These are phyloP conservation scores for Gymnoscopelus microlampas DNA, from an alignment of 2,797 vertebrate genomes.

Conservation along the genomic window DNA sequence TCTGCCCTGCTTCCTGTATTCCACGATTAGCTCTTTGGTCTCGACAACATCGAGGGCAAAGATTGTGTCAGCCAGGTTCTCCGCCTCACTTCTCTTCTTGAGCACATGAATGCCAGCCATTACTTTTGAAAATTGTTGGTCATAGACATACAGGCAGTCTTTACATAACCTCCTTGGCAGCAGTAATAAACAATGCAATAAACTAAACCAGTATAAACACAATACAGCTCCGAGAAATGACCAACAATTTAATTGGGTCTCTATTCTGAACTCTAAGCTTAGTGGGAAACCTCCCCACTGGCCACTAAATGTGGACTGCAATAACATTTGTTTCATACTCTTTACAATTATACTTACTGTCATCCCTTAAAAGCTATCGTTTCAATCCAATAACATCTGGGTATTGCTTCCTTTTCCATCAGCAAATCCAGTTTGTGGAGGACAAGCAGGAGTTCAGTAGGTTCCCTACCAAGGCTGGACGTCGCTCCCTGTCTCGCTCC, in stretches of 20 bases:
- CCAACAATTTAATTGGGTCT: not conserved
- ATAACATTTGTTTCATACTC: not conserved
- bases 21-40: too few relatives aligned
- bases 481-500: slow-evolving; percentile 92
- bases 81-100: too few relatives aligned
- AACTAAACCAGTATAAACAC: too few relatives aligned
- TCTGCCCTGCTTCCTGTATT: too few relatives aligned
- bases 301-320: not conserved
- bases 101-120: too few relatives aligned
- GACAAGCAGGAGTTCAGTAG: slow-evolving; percentile 97
- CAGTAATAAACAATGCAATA: too few relatives aligned
- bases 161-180: too few relatives aligned
- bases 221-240: not conserved
- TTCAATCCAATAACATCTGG: not conserved
- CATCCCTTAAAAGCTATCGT: not conserved
- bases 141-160: too few relatives aligned
- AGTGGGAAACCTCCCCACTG: not conserved
- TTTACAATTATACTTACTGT: not conserved
- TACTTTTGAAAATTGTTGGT: too few relatives aligned
- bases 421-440: slow-evolving; percentile 98
- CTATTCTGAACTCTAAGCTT: not conserved
- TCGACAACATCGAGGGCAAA: too few relatives aligned
- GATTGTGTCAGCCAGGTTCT: too few relatives aligned
- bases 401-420: slow-evolving; percentile 13
- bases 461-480: slow-evolving; percentile 93